Evolutionary conservation across 2,888 invertebrate genomes (phyloP).

Genomic region (Deilephila porcellus): DNA sequence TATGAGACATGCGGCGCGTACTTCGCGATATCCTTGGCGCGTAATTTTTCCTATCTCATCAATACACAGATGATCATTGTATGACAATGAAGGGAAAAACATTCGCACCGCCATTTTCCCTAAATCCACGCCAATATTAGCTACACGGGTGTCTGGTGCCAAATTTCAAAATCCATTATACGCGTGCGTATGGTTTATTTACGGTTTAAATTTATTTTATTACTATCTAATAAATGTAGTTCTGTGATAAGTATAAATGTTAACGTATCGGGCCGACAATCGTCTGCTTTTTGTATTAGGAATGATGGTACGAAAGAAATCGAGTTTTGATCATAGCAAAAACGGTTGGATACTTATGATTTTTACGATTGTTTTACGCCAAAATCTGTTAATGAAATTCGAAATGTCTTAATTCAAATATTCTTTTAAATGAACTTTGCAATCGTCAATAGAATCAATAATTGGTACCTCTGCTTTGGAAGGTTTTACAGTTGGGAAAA

Average conservation of each 20-base stretch:
- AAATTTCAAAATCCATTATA: slow-evolving; percentile 25
- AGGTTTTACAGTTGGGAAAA: no score
- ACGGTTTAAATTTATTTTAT: slow-evolving; percentile 21
- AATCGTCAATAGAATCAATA: no score
- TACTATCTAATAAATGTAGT: slow-evolving; percentile 1
- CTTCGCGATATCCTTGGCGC: slow-evolving; percentile 20
- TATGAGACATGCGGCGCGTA: not conserved
- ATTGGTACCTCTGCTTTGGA: no score
- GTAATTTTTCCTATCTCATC: slow-evolving; percentile 27
- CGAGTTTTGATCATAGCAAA: not conserved
- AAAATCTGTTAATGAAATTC: no score
- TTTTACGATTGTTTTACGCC: no score
- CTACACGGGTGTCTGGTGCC: slow-evolving; percentile 5
- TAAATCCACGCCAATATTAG: slow-evolving; percentile 20
- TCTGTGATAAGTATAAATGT: not conserved
- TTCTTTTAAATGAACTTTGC: no score
- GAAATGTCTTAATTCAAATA: no score
- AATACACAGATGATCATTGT: slow-evolving; percentile 24
- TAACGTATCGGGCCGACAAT: not conserved
- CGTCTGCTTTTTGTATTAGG: not conserved
- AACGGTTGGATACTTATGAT: not conserved
- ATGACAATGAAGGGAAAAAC: slow-evolving; percentile 28
- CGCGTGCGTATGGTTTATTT: slow-evolving; percentile 4
- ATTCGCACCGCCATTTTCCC: slow-evolving; percentile 27
- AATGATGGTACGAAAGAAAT: not conserved